A percentile compares a stretch with the other conserved stretches of the same genome.
These are phyloP conservation scores for Scylla paramamosain DNA, from an alignment of 1,140 invertebrate species.

Conservation along the genomic window DNA sequence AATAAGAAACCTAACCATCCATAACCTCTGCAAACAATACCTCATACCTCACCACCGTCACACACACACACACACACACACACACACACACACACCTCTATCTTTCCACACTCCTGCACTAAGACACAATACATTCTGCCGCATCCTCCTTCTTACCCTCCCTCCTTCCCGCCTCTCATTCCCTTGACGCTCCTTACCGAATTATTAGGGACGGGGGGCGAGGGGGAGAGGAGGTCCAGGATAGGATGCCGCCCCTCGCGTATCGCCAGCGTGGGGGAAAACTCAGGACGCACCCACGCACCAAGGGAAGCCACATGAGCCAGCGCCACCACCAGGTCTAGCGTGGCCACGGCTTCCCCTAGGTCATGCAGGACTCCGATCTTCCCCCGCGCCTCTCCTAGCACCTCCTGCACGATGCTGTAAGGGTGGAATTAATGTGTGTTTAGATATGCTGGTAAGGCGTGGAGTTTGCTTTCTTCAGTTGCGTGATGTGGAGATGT, in stretches of 20 bases:
- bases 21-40: too few relatives aligned
- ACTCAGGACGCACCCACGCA: slow-evolving; percentile 87
- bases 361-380: slow-evolving; percentile 89
- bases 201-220: slow-evolving; percentile 87
- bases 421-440: background rate
- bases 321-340: slow-evolving; percentile 89
- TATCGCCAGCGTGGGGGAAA: slow-evolving; percentile 85
- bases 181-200: slow-evolving; percentile 83
- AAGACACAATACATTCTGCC: too few relatives aligned
- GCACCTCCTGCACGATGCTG: slow-evolving; percentile 81
- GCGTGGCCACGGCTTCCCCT: slow-evolving; percentile 88
- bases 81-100: slow-evolving; percentile 31
- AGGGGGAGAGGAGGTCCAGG: slow-evolving; percentile 85
- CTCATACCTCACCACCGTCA: too few relatives aligned
- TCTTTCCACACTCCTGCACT: slow-evolving; percentile 25
- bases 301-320: slow-evolving; percentile 85
- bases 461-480: too few relatives aligned
- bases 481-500: background rate
- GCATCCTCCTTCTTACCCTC: background rate
- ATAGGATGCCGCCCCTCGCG: slow-evolving; percentile 89
- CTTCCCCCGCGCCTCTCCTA: slow-evolving; percentile 81
- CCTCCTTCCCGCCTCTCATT: background rate
- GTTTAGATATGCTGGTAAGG: too few relatives aligned
- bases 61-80: slow-evolving; percentile 16
- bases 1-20: too few relatives aligned